Base-by-base conservation (phyloP, 37 sponge, comb jelly and placozoan genomes). In the Crambe crambe region DNA sequence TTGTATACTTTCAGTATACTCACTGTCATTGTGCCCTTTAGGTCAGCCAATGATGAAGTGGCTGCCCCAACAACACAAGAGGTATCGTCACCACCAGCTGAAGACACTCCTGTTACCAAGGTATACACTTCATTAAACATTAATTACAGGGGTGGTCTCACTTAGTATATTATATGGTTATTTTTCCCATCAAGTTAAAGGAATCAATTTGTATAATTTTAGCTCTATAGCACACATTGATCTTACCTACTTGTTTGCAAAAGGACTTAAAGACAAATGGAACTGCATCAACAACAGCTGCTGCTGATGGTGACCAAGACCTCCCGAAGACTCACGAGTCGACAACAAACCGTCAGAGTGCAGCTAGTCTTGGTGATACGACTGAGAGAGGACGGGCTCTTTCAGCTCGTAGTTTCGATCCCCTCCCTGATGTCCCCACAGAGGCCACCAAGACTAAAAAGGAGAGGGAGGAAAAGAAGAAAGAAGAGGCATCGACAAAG, bases 351-450 rank as follows among this genome's bases (percentile, higher is more conserved):
- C 31, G 30, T 65, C 34, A 30, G 66, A 65, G 10, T 30, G 17
- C 71, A 23, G 37, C 71, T 38, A 37, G 9, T 70, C 2, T 29
- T 8, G n/a, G 6, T 9, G 31, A 29, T 9, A 23, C 63, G 51
- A 6, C 12, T 15, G 51, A 47, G 51, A 62, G 25, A 18, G 15
- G 63, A 8, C 63, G 15, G 15, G 25, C 4, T 23, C n/a, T n/a
- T 3, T 63, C 78, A 10, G 23, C 65, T 20, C 68, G 68, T 3
- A 73, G 64, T 43, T 59, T 35, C 8, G 73, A 73, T 36, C 74
- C 82, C 10, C 61, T 71, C 0, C 81, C 81, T 27, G 65, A 73
- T 17, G 34, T 82, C 0, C 82, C 82, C 42, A 63, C 22, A 68
- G 51, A 5, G 54, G 69, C 44, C 37, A 22, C 21, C 63, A 23